These are phyloP conservation scores for Anarsia innoxiella DNA, from an alignment of 2,888 invertebrate genomes.

Conservation along the genomic window DNA sequence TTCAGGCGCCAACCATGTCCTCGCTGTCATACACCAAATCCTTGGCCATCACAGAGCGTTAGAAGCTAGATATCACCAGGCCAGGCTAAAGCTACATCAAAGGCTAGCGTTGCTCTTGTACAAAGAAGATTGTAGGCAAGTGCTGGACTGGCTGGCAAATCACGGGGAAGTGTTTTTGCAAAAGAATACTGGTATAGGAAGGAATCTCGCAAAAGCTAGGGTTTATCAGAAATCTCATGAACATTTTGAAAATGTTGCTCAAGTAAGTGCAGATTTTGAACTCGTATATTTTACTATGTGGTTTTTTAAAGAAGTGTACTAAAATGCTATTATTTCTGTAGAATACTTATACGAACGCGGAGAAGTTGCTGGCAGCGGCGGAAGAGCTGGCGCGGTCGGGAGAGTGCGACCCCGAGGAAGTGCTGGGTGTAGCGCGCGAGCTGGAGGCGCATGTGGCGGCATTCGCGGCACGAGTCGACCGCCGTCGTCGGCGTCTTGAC, in stretches of 20 bases:
- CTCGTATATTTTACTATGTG: too few species aligned
- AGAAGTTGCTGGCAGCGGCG: slow-evolving; percentile 95
- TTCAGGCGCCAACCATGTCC: slow-evolving; percentile 95
- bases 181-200: slow-evolving; percentile 97
- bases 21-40: slow-evolving; percentile 97
- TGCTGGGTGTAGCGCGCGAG: slow-evolving; percentile 94
- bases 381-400: slow-evolving; percentile 97
- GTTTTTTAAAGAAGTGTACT: too few species aligned
- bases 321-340: slow-evolving; percentile 40
- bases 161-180: slow-evolving; percentile 98
- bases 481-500: slow-evolving; percentile 90
- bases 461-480: slow-evolving; percentile 94
- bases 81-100: slow-evolving; percentile 96
- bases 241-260: slow-evolving; percentile 98
- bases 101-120: slow-evolving; percentile 92
- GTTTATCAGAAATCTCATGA: slow-evolving; percentile 98
- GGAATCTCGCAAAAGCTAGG: slow-evolving; percentile 94
- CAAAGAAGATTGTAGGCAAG: slow-evolving; percentile 98
- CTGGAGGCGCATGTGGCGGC: slow-evolving; percentile 95
- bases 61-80: slow-evolving; percentile 96
- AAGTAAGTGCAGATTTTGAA: slow-evolving; percentile 75
- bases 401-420: slow-evolving; percentile 97
- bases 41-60: slow-evolving; percentile 94
- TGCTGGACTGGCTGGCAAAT: slow-evolving; percentile 96
- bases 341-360: slow-evolving; percentile 99